Base-by-base conservation (phyloP, 2,113 vertebrate genomes). In the Raja brachyura region DNA sequence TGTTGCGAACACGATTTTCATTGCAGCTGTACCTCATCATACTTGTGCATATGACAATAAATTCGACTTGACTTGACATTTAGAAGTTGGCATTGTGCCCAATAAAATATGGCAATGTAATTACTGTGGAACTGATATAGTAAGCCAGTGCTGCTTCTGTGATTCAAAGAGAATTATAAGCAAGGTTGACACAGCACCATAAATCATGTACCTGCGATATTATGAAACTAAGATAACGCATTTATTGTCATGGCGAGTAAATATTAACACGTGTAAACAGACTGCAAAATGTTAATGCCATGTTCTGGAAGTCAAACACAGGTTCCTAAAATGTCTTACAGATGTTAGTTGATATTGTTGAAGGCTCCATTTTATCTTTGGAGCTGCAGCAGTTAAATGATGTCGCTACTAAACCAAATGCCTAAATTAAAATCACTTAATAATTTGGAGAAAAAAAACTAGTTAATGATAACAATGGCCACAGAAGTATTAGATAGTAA, bases 141-240 rank as follows among this genome's bases (percentile, higher is more conserved):
- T 28, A 31, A 31, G n/a, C 56, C 25, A 31, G 31, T n/a, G 28
- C 28, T 66, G n/a, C 14, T 28, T 66, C 5, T 63, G n/a, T 66
- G 59, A 88, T 88, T 88, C 28, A 59, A 61, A 22, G 56, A 28
- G 81, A 86, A 59, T 31, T 28, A 33, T 88, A 88, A 88, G 28
- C 83, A 66, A 31, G 56, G 4, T 88, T 88, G 83, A 14, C n/a
- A 63, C 59, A 88, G 31, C 28, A 61, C 28, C 83, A 88, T 88
- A 63, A 88, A 88, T 88, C 83, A 88, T 31, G 5, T 88, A 59
- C 28, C 61, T n/a, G 13, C n/a, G 28, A 7, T 31, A 31, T 88
- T 88, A 88, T 63, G n/a, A 88, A 88, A 88, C 59, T 31, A 88
- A 88, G 83, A 61, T 88, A 63, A 88, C 11, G 28, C 25, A 31